Conservation (phyloP, 2,797 vertebrate genomes). For the Bovichtus variegatus region DNA sequence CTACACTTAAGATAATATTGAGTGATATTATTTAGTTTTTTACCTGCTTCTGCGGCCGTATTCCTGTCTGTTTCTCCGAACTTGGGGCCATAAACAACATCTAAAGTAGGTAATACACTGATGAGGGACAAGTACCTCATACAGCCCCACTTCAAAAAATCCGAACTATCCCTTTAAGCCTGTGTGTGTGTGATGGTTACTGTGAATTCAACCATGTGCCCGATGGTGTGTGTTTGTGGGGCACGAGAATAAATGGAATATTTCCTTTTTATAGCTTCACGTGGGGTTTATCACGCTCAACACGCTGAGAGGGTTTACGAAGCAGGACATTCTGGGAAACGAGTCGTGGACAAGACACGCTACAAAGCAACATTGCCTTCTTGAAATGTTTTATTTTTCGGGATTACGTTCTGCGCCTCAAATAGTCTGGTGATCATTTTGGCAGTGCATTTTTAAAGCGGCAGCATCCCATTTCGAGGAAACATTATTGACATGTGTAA, state of each 20-base stretch:
- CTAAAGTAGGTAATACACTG: too few relatives aligned
- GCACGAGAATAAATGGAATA: neutral
- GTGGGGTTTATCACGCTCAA: constrained; percentile 26
- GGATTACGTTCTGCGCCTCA: neutral
- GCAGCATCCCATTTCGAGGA: neutral
- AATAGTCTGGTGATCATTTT: neutral
- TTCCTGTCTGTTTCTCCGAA: too few relatives aligned
- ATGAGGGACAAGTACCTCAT: too few relatives aligned
- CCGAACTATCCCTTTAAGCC: too few relatives aligned
- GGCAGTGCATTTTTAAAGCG: neutral
- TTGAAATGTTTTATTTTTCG: neutral
- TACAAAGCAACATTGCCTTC: neutral
- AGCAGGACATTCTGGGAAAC: neutral
- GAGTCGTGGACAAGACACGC: neutral
- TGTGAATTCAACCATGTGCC: constrained; percentile 30
- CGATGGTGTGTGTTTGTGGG: constrained; percentile 5
- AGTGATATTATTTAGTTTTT: too few relatives aligned
- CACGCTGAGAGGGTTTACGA: constrained; percentile 10
- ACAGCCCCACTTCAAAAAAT: too few relatives aligned
- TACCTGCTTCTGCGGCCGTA: too few relatives aligned
- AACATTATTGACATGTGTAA: neutral
- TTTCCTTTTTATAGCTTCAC: constrained; percentile 64
- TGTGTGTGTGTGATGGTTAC: too few relatives aligned
- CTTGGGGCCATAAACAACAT: too few relatives aligned
- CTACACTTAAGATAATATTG: too few relatives aligned